Evolutionary conservation across 2,113 vertebrate genomes (phyloP).

Genomic region (Mastomys coucha): DNA sequence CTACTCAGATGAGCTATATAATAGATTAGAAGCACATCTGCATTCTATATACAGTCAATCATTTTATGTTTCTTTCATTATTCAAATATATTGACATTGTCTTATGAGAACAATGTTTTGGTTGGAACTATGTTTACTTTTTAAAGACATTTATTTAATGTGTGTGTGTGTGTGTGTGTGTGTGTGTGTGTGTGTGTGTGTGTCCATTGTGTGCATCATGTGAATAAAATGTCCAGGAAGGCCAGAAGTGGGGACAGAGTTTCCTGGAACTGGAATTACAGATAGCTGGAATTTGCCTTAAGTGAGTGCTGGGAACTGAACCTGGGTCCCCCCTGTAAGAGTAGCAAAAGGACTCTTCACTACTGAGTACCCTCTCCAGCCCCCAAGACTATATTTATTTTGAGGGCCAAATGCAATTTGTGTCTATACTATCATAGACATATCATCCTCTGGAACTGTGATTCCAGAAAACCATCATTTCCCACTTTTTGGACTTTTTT

Average conservation of each 20-base stretch:
- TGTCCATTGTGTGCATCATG: background rate
- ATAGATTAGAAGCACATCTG: background rate
- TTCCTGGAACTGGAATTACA: background rate
- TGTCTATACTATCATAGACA: background rate
- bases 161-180: background rate
- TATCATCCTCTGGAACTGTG: background rate
- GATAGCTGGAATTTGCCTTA: background rate
- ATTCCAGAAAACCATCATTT: background rate
- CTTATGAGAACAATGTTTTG: slow-evolving; percentile 21
- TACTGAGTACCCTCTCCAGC: too few relatives aligned
- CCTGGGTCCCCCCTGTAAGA: background rate
- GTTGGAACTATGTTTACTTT: background rate
- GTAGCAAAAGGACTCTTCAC: background rate
- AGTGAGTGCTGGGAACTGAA: background rate
- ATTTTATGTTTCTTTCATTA: background rate
- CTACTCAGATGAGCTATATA: background rate
- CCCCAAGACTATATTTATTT: background rate
- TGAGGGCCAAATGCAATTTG: slow-evolving; percentile 1
- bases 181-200: background rate
- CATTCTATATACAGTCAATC: background rate
- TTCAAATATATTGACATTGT: background rate
- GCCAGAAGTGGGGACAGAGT: background rate
- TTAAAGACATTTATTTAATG: background rate
- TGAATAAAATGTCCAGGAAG: background rate
- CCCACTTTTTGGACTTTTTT: slow-evolving; percentile 17